Conservation (phyloP, 2,797 vertebrate species). For the Poecilia wingei region DNA sequence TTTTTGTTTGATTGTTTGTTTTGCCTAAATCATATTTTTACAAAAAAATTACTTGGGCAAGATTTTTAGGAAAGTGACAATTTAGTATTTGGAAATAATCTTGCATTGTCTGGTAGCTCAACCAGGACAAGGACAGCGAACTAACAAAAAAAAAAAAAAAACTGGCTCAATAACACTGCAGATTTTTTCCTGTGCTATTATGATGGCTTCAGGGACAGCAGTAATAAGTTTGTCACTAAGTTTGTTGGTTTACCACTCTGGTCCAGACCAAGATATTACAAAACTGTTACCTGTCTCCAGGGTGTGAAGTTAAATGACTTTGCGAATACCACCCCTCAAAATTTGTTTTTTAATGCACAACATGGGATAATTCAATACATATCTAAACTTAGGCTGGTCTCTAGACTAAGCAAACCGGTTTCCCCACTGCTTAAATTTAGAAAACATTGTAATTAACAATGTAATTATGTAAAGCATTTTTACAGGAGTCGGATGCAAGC, state of each 20-base stretch:
- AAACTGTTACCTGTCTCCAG: neutral
- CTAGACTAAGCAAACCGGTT: conserved; percentile 25
- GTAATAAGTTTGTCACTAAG: neutral
- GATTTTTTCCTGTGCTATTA: neutral
- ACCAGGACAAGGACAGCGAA: neutral
- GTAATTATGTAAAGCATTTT: conserved; percentile 53
- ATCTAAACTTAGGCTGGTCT: conserved; percentile 27
- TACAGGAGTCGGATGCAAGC: conserved; percentile 50
- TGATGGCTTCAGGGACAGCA: neutral
- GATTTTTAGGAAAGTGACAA: neutral
- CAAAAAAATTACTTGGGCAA: too few relatives aligned
- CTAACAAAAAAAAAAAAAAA: neutral
- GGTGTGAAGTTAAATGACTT: neutral
- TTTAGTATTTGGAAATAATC: neutral
- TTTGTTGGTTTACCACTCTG: neutral
- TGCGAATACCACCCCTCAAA: conserved; percentile 6
- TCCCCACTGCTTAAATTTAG: conserved; percentile 37
- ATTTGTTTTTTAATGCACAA: conserved; percentile 10
- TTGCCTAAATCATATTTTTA: too few relatives aligned
- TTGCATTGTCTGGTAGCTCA: neutral
- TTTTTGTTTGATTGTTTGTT: too few relatives aligned
- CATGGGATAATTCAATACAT: conserved; percentile 21
- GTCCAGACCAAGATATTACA: neutral
- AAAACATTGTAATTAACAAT: conserved; percentile 51
- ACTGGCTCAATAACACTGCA: neutral